Evolutionary conservation across 2,888 invertebrate species (phyloP).

Genomic region (Drosophila cognata): DNA sequence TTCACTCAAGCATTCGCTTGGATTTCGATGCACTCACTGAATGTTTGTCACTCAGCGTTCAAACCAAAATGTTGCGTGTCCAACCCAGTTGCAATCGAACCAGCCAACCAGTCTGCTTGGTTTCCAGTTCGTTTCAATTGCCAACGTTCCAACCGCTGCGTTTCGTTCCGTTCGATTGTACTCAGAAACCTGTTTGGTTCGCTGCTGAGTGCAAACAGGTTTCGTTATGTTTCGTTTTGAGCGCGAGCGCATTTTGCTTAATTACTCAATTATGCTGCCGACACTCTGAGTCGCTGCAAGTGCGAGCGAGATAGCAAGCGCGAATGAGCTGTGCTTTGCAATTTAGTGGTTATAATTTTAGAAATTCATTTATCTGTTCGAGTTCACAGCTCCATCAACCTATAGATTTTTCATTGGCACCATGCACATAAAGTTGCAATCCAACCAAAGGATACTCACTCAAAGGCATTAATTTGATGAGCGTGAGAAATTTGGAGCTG

Average conservation of each 20-base stretch:
- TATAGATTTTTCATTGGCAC: conserved; percentile 40
- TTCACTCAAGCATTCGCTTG: conserved; percentile 52
- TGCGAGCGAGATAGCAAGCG: neutral
- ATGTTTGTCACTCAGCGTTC: conserved; percentile 50
- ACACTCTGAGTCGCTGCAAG: conserved; percentile 15
- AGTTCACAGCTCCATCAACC: conserved; percentile 55
- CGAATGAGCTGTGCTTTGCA: conserved; percentile 41
- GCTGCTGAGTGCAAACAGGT: conserved; percentile 58
- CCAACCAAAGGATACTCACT: conserved; percentile 12
- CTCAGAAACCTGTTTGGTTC: conserved; percentile 62
- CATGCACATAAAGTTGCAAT: conserved; percentile 20
- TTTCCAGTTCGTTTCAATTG: conserved; percentile 41
- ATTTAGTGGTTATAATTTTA: conserved; percentile 60
- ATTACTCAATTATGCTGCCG: conserved; percentile 74
- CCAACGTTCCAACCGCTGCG: conserved; percentile 21
- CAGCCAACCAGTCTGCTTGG: conserved; percentile 21
- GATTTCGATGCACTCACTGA: conserved; percentile 42
- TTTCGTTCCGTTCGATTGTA: conserved; percentile 22
- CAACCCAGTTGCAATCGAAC: conserved; percentile 45
- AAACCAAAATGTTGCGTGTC: conserved; percentile 36
- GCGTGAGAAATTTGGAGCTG: conserved; percentile 57
- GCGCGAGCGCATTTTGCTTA: conserved; percentile 62
- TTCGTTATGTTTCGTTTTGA: conserved; percentile 52
- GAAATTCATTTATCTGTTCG: conserved; percentile 69
- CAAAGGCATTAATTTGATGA: conserved; percentile 52